Percentiles rank a stretch among this genome's conserved stretches.
Evolutionary conservation across 2,797 vertebrate species (phyloP).

Genomic region (Aphelocoma californica): DNA sequence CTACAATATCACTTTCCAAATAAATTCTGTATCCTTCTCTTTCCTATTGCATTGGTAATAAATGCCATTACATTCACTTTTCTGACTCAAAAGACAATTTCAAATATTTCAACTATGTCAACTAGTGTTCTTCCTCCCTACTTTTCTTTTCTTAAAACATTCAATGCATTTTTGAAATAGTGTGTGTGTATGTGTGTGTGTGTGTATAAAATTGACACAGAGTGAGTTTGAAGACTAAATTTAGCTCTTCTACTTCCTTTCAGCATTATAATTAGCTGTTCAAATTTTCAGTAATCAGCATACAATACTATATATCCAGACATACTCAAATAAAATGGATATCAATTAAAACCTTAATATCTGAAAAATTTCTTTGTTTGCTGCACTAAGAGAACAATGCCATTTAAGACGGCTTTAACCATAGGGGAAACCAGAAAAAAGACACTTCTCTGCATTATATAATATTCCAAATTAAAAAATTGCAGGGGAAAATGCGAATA

Average conservation of each 20-base stretch:
- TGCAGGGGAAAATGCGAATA: not conserved
- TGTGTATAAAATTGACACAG: not conserved
- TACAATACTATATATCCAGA: not conserved
- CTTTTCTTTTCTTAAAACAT: not conserved
- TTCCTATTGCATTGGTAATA: not conserved
- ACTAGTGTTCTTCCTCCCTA: not conserved
- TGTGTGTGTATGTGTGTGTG: too few relatives aligned
- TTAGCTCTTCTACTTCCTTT: not conserved
- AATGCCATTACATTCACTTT: not conserved
- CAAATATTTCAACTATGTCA: not conserved
- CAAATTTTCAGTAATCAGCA: not conserved
- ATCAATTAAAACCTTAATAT: not conserved
- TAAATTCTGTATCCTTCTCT: not conserved
- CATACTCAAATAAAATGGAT: not conserved
- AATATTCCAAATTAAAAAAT: not conserved
- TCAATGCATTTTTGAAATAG: not conserved
- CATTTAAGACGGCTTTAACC: not conserved
- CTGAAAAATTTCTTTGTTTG: not conserved
- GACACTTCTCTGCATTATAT: not conserved
- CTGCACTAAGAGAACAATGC: not conserved
- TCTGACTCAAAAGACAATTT: not conserved
- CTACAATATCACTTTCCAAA: not conserved
- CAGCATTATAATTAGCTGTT: not conserved
- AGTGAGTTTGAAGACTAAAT: not conserved
- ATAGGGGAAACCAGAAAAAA: not conserved